Conservation (phyloP, 1,140 invertebrate genomes). For the Neodiprion fabricii region DNA sequence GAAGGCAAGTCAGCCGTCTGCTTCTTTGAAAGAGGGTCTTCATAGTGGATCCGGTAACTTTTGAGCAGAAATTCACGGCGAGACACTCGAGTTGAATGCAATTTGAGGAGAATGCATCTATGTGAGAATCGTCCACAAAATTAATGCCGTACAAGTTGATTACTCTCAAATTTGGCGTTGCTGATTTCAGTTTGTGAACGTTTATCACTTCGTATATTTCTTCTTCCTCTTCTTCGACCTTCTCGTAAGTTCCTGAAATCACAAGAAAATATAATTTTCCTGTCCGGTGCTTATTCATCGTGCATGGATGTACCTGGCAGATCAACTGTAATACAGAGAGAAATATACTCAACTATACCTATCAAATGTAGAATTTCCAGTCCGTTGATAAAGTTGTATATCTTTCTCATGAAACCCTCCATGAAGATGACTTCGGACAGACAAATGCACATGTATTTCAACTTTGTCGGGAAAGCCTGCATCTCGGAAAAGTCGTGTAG, state of each 20-base stretch:
- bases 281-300: background rate
- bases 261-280: slow-evolving; percentile 4
- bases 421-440: slow-evolving; percentile 99
- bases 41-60: slow-evolving; percentile 96
- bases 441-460: slow-evolving; percentile 96
- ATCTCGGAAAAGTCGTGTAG: slow-evolving; percentile 99
- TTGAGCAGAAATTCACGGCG: slow-evolving; percentile 95
- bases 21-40: slow-evolving; percentile 95
- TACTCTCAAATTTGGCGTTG: slow-evolving; percentile 92
- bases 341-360: slow-evolving; percentile 66
- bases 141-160: slow-evolving; percentile 98
- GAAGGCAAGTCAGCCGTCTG: slow-evolving; percentile 86
- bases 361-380: slow-evolving; percentile 98
- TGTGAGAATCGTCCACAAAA: slow-evolving; percentile 98
- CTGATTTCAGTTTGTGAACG: slow-evolving; percentile 96
- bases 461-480: slow-evolving; percentile 97
- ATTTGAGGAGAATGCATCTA: slow-evolving; percentile 96
- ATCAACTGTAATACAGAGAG: background rate
- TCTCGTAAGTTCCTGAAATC: slow-evolving; percentile 92
- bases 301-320: background rate
- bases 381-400: slow-evolving; percentile 99
- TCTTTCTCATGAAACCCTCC: slow-evolving; percentile 99
- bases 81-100: slow-evolving; percentile 96
- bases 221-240: slow-evolving; percentile 98
- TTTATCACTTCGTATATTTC: slow-evolving; percentile 99